Evolutionary conservation across 2,888 invertebrate genomes (phyloP), one percentile per base, ranked within the genome.

Genomic region (Leptopilina syphax): DNA sequence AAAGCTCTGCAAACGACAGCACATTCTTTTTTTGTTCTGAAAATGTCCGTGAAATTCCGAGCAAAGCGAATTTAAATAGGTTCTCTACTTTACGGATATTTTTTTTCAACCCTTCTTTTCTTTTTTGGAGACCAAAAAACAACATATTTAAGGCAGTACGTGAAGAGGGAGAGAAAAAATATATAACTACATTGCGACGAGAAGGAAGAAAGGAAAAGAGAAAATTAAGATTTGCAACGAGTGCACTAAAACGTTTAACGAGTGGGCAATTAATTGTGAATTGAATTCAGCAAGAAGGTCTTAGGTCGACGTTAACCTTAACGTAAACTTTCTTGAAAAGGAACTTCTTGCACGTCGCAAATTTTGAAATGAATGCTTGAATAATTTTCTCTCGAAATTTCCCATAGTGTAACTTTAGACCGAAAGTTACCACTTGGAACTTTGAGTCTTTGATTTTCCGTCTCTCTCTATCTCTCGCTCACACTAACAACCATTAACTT

Each of bases 1-100:
- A 73, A 73, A 73, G 73, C 57, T 73, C 34, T 73, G 73, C 73
- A 73, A 73, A 34, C 57, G 73, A 73, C 73, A 73, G 57, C 54
- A 73, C 34, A 9, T 73, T 73, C 57, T 68, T 60, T 60, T 60
- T 70, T 73, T 41, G 10, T 57, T 57, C 73, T 54, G 8, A 27
- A 73, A 73, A 54, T 27, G 27, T 34, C 34, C 27, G 9, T n/a
- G 9, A 73, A 73, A 73, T 57, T 57, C n/a, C 24, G n/a, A n/a
- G 18, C 34, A 57, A 73, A 73, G 73, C 73, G 57, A 57, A 57
- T 73, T 57, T 73, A 57, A 73, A 73, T 54, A 73, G 73, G 73
- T 73, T 44, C 44, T 57, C 57, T 34, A 54, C 57, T 73, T 73
- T 54, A 57, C n/a, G 73, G 34, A 73, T 73, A 34, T 73, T 57